Percentiles rank a stretch among this genome's conserved stretches.
Conservation (phyloP, 2,797 vertebrate genomes). For the Oreochromis grahami region DNA sequence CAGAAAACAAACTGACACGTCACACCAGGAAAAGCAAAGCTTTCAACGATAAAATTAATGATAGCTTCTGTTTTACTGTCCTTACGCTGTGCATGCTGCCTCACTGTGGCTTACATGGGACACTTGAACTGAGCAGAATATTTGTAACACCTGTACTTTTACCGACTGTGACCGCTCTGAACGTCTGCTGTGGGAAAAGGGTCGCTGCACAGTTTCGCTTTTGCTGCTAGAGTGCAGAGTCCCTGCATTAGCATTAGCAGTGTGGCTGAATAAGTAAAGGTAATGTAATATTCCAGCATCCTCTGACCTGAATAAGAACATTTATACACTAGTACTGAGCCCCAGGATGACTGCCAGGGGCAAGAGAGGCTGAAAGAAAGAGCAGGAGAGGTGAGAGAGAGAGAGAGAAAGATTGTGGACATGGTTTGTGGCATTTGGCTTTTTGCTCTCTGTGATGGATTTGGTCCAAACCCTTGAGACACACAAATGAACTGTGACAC, state of each 20-base stretch:
- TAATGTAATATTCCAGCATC: conserved; percentile 46
- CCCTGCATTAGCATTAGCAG: not conserved
- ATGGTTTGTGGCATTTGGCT: conserved; percentile 62
- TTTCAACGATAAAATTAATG: not conserved
- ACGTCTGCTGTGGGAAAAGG: not conserved
- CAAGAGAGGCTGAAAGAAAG: not conserved
- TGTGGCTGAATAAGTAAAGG: conserved; percentile 27
- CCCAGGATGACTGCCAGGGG: conserved; percentile 9
- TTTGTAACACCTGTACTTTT: not conserved
- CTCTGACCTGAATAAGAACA: conserved; percentile 62
- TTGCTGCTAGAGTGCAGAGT: not conserved
- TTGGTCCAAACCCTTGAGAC: conserved; percentile 66
- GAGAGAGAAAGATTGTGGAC: conserved; percentile 24
- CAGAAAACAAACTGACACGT: not conserved
- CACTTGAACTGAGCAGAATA: not conserved
- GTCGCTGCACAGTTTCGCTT: not conserved
- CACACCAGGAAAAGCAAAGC: not conserved
- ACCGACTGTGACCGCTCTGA: not conserved
- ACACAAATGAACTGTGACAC: conserved; percentile 70
- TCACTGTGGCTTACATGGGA: not conserved
- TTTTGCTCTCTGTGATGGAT: conserved; percentile 66
- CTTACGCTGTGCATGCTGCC: not conserved
- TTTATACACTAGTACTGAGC: conserved; percentile 40
- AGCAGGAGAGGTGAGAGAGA: not conserved
- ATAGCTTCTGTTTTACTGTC: not conserved